Evolutionary conservation across 2,888 invertebrate genomes (phyloP), one percentile per base, ranked within the genome.

Genomic region (Zygaena filipendulae): DNA sequence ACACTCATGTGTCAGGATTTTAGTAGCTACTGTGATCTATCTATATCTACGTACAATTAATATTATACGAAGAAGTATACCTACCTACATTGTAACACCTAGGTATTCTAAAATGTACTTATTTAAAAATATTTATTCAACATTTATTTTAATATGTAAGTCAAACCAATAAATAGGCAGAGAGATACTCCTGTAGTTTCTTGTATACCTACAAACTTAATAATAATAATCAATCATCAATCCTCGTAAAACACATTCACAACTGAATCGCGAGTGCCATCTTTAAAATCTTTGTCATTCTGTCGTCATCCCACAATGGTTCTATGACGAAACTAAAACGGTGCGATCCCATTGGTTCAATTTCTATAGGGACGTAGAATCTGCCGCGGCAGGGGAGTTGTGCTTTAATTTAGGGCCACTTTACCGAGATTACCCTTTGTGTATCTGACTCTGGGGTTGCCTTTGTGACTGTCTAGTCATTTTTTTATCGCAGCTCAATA

Each of bases 351-450:
- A 71, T 72, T 74, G 74, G 72, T 41, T 30, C 35, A 25, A 30
- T n/a, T n/a, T n/a, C n/a, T n/a, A n/a, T n/a, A 33, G 25, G 27
- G 29, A 29, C 26, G 27, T 25, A 48, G 29, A 40, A 46, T 30
- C 42, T 41, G 42, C 47, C 35, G 36, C 32, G 24, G 52, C 33
- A 60, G 59, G 52, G 58, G 55, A 45, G 45, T 49, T 40, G 59
- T 49, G 52, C 58, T 56, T 59, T 60, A 58, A 61, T 61, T 66
- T 59, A 48, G 59, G 57, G 56, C 60, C 61, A 68, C 63, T 68
- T 82, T 69, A 68, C 63, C 62, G 63, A 70, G 75, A 81, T 81
- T 72, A 70, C 66, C 69, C 62, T 61, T 80, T 82, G 75, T 72
- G 50, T 56, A 49, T 48, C 59, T 81, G 80, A 69, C 62, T 70